These are phyloP conservation scores for Chromobotia macracanthus DNA, from an alignment of 2,797 vertebrate genomes.

Conservation along the genomic window DNA sequence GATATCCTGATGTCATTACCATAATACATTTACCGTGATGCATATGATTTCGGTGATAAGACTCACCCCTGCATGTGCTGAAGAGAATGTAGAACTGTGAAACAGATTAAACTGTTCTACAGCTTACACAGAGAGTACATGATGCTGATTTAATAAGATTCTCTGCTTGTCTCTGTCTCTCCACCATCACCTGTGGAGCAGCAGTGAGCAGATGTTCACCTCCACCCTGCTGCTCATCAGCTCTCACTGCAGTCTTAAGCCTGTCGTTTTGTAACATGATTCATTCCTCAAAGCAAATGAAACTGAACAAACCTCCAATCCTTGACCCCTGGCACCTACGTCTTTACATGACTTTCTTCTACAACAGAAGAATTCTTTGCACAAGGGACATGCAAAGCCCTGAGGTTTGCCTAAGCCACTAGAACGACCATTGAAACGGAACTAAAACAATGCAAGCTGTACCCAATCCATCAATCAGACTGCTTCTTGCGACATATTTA, in stretches of 20 bases:
- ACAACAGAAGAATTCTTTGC: constrained; percentile 36
- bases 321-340: neutral
- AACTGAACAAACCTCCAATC: constrained; percentile 1
- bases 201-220: too few species aligned
- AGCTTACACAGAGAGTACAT: neutral
- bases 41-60: too few species aligned
- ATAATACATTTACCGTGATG: too few species aligned
- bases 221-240: neutral
- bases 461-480: too few species aligned
- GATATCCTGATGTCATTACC: too few species aligned
- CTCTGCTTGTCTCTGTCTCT: constrained; percentile 1
- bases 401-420: constrained; percentile 28
- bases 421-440: neutral
- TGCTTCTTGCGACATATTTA: neutral
- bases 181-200: constrained; percentile 17
- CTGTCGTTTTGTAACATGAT: constrained; percentile 9
- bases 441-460: constrained; percentile 2
- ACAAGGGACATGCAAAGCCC: constrained; percentile 23
- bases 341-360: constrained; percentile 29
- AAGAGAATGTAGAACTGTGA: too few species aligned
- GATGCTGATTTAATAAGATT: neutral
- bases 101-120: too few species aligned
- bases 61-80: too few species aligned
- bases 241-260: constrained; percentile 5
- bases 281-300: constrained; percentile 40